phyloP scores from a whole-genome alignment of 2,888 invertebrate genomes.

The Tethea ocularis region DNA sequence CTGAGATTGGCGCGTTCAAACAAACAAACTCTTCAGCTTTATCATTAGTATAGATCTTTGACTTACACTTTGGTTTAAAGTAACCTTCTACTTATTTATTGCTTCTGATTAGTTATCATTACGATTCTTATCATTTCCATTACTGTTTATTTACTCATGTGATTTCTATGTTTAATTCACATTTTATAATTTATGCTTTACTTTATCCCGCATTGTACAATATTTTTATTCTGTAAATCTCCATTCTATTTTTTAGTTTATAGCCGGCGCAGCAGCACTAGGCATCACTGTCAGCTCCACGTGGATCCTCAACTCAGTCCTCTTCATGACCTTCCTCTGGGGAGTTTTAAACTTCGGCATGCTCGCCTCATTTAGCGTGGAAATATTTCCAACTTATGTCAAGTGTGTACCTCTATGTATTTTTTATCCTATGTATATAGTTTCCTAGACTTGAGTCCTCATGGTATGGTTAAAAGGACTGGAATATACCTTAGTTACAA shows the following conservation, averaged over 20 bases:
- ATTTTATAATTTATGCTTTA: not conserved
- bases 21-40: too few relatives aligned
- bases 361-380: conserved; percentile 65
- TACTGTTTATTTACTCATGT: too few relatives aligned
- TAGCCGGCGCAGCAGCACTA: conserved; percentile 52
- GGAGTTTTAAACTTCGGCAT: conserved; percentile 67
- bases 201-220: not conserved
- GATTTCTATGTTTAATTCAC: too few relatives aligned
- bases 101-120: too few relatives aligned
- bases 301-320: conserved; percentile 56
- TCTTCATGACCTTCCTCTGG: conserved; percentile 54
- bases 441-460: too few relatives aligned
- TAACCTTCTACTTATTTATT: too few relatives aligned
- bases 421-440: not conserved
- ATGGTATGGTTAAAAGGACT: too few relatives aligned
- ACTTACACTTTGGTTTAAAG: too few relatives aligned
- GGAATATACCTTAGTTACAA: too few relatives aligned
- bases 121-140: too few relatives aligned
- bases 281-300: conserved; percentile 49
- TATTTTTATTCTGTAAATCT: not conserved
- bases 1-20: too few relatives aligned
- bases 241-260: conserved; percentile 51
- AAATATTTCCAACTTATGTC: conserved; percentile 74
- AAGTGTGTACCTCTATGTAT: conserved; percentile 51
- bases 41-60: too few relatives aligned